Evolutionary conservation across 2,888 invertebrate genomes (phyloP), one percentile per base, ranked within the genome.

Genomic region (Tanytarsus gracilentus): DNA sequence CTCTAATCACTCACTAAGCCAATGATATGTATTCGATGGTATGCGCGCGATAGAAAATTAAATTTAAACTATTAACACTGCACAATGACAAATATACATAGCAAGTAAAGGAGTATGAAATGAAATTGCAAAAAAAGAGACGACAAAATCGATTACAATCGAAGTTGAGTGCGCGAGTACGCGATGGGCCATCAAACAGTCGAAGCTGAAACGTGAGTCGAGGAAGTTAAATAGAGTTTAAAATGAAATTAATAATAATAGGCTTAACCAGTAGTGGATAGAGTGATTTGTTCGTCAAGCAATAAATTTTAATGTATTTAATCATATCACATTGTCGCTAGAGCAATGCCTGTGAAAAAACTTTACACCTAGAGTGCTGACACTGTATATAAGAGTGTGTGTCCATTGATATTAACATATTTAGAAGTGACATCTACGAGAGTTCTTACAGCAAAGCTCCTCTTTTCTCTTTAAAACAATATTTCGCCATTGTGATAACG

Each of bases 171-270:
- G n/a, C 11, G 25, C 8, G n/a, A 56, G 25, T 23, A 56, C 27
- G 27, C 58, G 44, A 58, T 58, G 58, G 44, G 58, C 58, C 58
- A 58, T 58, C 58, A 58, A 58, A 58, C 58, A 58, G 58, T 58
- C 40, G 58, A 58, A 58, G 48, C 30, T 30, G 58, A 58, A 58
- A 58, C 58, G 58, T 58, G 58, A 58, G 58, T 58, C 30, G 48
- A 58, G 58, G 58, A 58, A 58, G 58, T 58, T 48, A 18, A 36
- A 33, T 11, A 26, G 44, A 25, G 21, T 25, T 25, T 49, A 44
- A 18, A 23, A 18, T 14, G 21, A 40, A 18, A 7, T 40, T n/a
- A n/a, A n/a, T n/a, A n/a, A n/a, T n/a, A n/a, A n/a, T n/a, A n/a
- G n/a, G n/a, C n/a, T n/a, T n/a, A n/a, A n/a, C n/a, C n/a, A n/a